Conservation (phyloP, 2,797 vertebrate species). For the Enteromius paludinosus region DNA sequence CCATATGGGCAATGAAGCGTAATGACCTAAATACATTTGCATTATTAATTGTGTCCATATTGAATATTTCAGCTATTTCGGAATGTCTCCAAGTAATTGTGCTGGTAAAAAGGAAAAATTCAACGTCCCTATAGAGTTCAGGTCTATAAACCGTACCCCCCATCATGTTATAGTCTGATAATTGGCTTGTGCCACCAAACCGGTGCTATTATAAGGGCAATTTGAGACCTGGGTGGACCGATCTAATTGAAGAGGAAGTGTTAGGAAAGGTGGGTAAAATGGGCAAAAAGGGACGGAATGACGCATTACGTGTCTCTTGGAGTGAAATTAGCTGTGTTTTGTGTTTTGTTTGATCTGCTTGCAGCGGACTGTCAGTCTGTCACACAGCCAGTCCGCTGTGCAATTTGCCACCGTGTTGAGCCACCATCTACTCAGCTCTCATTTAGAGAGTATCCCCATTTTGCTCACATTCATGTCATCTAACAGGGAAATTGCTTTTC, state of each 20-base stretch:
- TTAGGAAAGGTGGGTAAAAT: constrained; percentile 5
- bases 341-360: constrained; percentile 41
- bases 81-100: constrained; percentile 19
- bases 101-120: not conserved
- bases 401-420: constrained; percentile 34
- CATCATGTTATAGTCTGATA: constrained; percentile 38
- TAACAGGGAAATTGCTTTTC: constrained; percentile 61
- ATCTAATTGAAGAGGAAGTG: constrained; percentile 48
- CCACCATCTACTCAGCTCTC: constrained; percentile 17
- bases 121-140: constrained; percentile 22
- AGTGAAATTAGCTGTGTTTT: constrained; percentile 43
- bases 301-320: constrained; percentile 23
- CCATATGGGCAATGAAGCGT: constrained; percentile 21
- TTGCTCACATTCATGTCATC: constrained; percentile 37
- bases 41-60: not conserved
- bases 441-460: constrained; percentile 17
- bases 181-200: constrained; percentile 38
- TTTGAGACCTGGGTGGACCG: constrained; percentile 39
- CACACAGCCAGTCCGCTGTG: constrained; percentile 42
- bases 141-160: constrained; percentile 31
- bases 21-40: constrained; percentile 11
- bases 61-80: constrained; percentile 8
- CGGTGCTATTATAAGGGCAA: constrained; percentile 31
- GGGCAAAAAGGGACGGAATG: constrained; percentile 6
- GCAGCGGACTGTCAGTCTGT: constrained; percentile 40